Conservation (phyloP, 2,888 invertebrate genomes). For the Spicauda simplicius region DNA sequence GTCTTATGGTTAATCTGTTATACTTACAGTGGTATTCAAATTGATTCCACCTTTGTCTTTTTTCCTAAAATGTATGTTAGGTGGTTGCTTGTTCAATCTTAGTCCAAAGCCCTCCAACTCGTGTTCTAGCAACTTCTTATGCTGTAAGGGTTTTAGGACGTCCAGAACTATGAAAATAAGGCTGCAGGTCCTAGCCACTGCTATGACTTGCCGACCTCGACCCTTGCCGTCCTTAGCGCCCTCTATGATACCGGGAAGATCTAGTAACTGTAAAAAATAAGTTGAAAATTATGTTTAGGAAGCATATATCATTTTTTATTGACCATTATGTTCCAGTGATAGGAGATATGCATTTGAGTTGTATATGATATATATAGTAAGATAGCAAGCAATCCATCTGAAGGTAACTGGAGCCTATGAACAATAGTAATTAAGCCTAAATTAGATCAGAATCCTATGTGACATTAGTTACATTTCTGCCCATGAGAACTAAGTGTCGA, state of each 20-base stretch:
- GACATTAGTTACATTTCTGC: too few relatives aligned
- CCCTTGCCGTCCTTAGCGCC: conserved; percentile 99
- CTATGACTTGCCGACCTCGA: conserved; percentile 99
- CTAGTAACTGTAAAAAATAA: conserved; percentile 89
- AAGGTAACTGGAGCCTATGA: too few relatives aligned
- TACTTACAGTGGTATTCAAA: conserved; percentile 92
- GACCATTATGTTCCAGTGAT: too few relatives aligned
- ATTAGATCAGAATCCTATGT: too few relatives aligned
- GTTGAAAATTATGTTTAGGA: neutral
- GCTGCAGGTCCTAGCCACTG: conserved; percentile 99
- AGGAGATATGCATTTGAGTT: too few relatives aligned
- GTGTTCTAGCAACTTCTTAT: conserved; percentile 97
- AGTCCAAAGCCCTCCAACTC: conserved; percentile 99
- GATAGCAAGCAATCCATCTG: too few relatives aligned
- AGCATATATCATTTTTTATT: too few relatives aligned
- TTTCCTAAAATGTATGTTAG: conserved; percentile 97
- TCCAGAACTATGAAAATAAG: conserved; percentile 99
- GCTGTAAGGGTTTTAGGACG: conserved; percentile 98
- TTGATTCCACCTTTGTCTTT: conserved; percentile 99
- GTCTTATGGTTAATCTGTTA: neutral
- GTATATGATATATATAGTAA: too few relatives aligned
- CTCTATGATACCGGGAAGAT: conserved; percentile 99
- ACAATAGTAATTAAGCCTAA: too few relatives aligned
- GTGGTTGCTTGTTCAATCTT: conserved; percentile 97
- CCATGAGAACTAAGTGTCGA: too few relatives aligned